These are phyloP conservation scores for Neoaliturus tenellus DNA, from an alignment of 2,888 invertebrate genomes.

Conservation along the genomic window DNA sequence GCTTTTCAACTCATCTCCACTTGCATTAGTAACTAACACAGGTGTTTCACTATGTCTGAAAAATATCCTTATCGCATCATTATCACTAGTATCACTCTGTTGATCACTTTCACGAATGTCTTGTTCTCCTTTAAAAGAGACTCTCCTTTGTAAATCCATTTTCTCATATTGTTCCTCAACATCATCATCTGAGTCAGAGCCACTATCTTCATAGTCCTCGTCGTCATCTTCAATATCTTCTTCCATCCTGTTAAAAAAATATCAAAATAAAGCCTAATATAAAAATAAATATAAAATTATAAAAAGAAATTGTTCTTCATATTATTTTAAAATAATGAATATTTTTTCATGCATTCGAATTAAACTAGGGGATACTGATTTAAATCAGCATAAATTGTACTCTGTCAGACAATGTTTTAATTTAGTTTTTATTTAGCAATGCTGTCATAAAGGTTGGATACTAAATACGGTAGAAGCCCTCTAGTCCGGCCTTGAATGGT, in stretches of 20 bases:
- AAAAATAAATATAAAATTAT: no score
- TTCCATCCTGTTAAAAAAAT: conserved; percentile 69
- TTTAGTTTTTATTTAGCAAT: no score
- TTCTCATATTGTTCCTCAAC: conserved; percentile 62
- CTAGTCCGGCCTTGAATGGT: no score
- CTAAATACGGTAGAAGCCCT: no score
- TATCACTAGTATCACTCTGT: conserved; percentile 63
- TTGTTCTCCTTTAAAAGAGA: conserved; percentile 57
- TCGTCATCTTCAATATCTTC: conserved; percentile 30
- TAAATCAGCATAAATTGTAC: no score
- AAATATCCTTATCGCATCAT: not conserved
- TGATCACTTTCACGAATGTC: conserved; percentile 56
- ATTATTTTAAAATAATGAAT: no score
- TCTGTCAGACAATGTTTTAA: no score
- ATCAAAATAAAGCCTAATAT: no score
- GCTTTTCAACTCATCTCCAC: not conserved
- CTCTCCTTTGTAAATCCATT: conserved; percentile 21
- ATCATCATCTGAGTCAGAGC: conserved; percentile 66
- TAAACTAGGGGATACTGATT: no score
- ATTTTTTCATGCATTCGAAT: no score
- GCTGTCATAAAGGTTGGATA: no score
- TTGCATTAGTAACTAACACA: not conserved
- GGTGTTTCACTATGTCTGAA: not conserved
- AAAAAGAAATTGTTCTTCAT: no score
- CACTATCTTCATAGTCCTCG: conserved; percentile 61